Base-by-base conservation (phyloP, 2,888 invertebrate genomes). In the Xylophagus ater region DNA sequence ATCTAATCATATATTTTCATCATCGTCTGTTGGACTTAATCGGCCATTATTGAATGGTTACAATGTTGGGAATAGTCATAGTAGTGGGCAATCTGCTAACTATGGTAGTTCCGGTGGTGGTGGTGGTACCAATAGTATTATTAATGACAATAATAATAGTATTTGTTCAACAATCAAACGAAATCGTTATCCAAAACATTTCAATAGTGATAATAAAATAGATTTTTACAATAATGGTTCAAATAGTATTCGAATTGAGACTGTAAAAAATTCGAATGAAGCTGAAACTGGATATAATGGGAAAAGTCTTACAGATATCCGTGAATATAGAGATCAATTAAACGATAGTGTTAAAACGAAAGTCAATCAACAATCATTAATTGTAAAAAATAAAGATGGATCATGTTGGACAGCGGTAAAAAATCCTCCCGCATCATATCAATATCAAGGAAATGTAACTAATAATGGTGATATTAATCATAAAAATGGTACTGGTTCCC, bases 151-250 rank as follows among this genome's bases (percentile, higher is more conserved):
- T 15, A 25, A 19, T 15, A 40, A 32, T 14, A 43, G 43, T 33
- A 40, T 45, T 29, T 59, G 55, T 1, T 60, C 60, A 32, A 65
- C 65, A 7, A 42, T 62, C 49, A 51, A 60, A 17, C 59, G 65
- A 17, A 65, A 62, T 47, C 60, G 65, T 36, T 45, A 51, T 7
- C 62, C 60, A 19, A 64, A 63, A 51, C 51, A 60, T 39, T 62
- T 57, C 53, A 63, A 60, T 52, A 61, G 65, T 52, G 65, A 64
- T 48, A 63, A 61, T 45, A 62, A 64, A 40, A 63, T 63, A 20
- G 57, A 56, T 45, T 53, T 56, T 42, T 51, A 51, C 34, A 50
- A 49, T 37, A 53, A 52, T 49, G 29, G 34, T 46, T 42, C 34
- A 44, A 40, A n/a, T 30, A 40, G 21, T 28, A 34, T 28, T 21